Evolutionary conservation across 1,140 invertebrate species (phyloP).

Genomic region (Laupala kohalensis): DNA sequence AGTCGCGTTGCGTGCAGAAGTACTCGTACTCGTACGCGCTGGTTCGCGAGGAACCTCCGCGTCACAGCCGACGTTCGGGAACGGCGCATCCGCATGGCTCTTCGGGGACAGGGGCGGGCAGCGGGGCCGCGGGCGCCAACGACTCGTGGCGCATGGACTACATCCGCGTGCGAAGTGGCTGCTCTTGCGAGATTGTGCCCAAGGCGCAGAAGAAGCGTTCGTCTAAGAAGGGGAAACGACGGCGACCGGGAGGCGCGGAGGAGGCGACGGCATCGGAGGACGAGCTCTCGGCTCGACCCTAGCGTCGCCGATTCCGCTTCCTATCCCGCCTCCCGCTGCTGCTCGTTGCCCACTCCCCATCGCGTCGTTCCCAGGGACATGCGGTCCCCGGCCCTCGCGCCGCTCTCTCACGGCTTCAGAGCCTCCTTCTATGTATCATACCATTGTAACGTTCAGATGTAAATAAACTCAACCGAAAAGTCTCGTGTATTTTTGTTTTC

Average conservation of each 20-base stretch:
- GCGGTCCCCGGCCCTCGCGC: too few relatives aligned
- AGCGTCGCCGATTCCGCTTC: too few relatives aligned
- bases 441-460: background rate
- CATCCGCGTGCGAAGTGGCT: conserved; percentile 65
- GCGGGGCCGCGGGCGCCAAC: conserved; percentile 35
- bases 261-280: background rate
- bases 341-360: background rate
- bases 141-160: conserved; percentile 61
- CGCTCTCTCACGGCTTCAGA: too few relatives aligned
- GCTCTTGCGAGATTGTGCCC: conserved; percentile 47
- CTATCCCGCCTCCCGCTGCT: background rate
- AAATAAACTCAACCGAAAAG: background rate
- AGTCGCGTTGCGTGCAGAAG: conserved; percentile 66
- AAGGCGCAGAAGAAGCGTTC: background rate
- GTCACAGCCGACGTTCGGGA: conserved; percentile 15
- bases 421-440: background rate
- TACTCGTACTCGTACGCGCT: conserved; percentile 73
- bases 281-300: too few relatives aligned
- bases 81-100: conserved; percentile 7
- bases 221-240: background rate
- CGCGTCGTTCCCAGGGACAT: background rate
- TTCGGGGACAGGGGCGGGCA: conserved; percentile 30
- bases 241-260: too few relatives aligned
- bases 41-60: conserved; percentile 33
- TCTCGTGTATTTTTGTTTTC: too few relatives aligned